Evolutionary conservation across 2,888 invertebrate genomes (phyloP).

Genomic region (Aphidius colemani): DNA sequence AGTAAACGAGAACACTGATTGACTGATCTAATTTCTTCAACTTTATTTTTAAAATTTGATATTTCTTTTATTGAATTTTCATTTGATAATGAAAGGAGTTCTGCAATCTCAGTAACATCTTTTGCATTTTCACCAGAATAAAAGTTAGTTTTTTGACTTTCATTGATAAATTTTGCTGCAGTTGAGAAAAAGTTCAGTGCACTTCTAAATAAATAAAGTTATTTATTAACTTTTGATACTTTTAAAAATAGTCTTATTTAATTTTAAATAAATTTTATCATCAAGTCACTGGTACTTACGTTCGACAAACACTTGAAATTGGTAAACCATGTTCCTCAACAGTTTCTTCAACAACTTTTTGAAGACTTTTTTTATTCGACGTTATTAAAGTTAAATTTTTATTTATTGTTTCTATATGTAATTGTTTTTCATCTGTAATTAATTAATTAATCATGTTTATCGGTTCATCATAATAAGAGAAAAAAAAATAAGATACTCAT

Average conservation of each 20-base stretch:
- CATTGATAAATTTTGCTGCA: conserved; percentile 38
- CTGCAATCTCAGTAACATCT: conserved; percentile 13
- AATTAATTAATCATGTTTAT: background rate
- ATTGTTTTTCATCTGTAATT: conserved; percentile 33
- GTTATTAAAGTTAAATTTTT: conserved; percentile 41
- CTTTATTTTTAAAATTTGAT: conserved; percentile 26
- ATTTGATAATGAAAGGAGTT: conserved; percentile 28
- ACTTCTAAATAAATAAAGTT: conserved; percentile 35
- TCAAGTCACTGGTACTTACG: conserved; percentile 33
- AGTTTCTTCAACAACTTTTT: conserved; percentile 41
- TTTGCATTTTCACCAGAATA: conserved; percentile 20
- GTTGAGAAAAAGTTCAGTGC: conserved; percentile 39
- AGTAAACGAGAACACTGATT: conserved; percentile 4
- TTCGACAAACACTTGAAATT: conserved; percentile 43
- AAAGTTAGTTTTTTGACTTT: conserved; percentile 7
- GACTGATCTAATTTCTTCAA: conserved; percentile 2
- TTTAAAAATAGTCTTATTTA: background rate
- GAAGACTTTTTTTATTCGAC: conserved; percentile 40
- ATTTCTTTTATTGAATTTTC: conserved; percentile 28
- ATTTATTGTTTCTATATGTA: conserved; percentile 34
- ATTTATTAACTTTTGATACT: conserved; percentile 3
- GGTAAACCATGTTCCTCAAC: conserved; percentile 41
- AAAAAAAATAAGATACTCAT: too few relatives aligned
- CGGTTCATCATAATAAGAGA: too few relatives aligned
- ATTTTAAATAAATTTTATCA: background rate